Base-by-base conservation (phyloP, 2,888 invertebrate genomes). In the Tinea pellionella region DNA sequence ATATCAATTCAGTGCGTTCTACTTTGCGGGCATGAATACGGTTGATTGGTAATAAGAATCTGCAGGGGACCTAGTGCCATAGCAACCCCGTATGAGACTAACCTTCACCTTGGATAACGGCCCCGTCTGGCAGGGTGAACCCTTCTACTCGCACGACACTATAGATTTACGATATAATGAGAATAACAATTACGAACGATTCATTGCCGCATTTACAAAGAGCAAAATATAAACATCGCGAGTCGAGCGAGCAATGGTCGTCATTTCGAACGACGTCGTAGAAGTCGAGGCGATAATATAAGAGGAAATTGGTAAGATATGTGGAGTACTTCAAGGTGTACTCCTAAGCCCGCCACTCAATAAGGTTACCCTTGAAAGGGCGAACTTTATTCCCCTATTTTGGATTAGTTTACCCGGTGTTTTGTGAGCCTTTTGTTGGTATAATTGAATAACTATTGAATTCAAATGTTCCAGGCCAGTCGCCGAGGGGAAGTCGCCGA, bases 71-170 rank as follows among this genome's bases (percentile, higher is more conserved):
- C 57, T 56, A 15, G 32, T 57, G 32, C 75, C 70, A 75, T 76
- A 67, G 78, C 66, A 71, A 78, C 75, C 63, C 63, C 71, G 61
- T 70, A 65, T 65, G 64, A 65, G 65, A 62, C 62, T 66, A 69
- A 71, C 78, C 79, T 81, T 82, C 78, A 78, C 77, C 80, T 77
- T 77, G 72, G 65, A 61, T 71, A 72, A 74, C 72, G 66, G 67
- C 66, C 64, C 63, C 69, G 76, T 75, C 78, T 78, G 73, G 68
- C 65, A 65, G 63, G 62, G 61, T 53, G 18, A 53, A 53, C 53
- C 24, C 53, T 53, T 24, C 19, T 24, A 53, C 53, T 24, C 53
- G 24, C 3, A 18, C 2, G 8, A 13, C 16, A 9, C 53, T 6
- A 24, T n/a, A 51, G 16, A 18, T 18, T 16, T 51, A 16, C 51